Evolutionary conservation across 2,113 vertebrate genomes (phyloP), one percentile per base, ranked within the genome.

Genomic region (Apteryx owenii): DNA sequence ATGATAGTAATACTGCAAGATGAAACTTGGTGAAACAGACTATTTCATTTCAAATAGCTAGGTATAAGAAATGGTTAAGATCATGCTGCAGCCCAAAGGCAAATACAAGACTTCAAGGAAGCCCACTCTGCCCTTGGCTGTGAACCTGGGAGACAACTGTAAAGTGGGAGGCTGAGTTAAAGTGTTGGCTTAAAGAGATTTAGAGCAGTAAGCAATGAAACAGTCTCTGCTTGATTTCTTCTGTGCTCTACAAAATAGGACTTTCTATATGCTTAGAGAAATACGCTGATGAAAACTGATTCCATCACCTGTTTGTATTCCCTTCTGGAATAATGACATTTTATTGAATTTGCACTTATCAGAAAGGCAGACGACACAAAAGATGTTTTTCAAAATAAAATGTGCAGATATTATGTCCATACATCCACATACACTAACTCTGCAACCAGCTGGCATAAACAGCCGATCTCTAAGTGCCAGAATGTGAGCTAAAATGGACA

Each of bases 391-490:
- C 48, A 44, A 93, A 88, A 81, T 51, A 58, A 89, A 85, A 85
- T 60, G 40, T 79, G 31, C 17, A 79, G 61, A 25, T 82, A 76
- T 76, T 90, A 62, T 76, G 28, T 21, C 40, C 23, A 38, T n/a
- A 62, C 2, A 82, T 46, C 15, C 33, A 25, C 33, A 40, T 42
- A 21, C 56, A n/a, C 33, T 89, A 81, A 9, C 8, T 79, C 20
- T 70, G 29, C 51, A 92, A 93, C 11, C 15, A 91, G 84, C 22
- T 89, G 78, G 46, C 79, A 53, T 85, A 96, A 92, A 95, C 16
- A 85, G 75, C 33, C 89, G 29, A 85, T 80, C 18, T 89, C 18
- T 44, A 73, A 92, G 58, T 91, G 84, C 54, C 81, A 83, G 53
- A 80, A 60, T 14, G 54, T 2, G 6, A n/a, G 19, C 42, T 79